Conservation (phyloP, 2,797 vertebrate species). For the Pseudopleuronectes americanus region DNA sequence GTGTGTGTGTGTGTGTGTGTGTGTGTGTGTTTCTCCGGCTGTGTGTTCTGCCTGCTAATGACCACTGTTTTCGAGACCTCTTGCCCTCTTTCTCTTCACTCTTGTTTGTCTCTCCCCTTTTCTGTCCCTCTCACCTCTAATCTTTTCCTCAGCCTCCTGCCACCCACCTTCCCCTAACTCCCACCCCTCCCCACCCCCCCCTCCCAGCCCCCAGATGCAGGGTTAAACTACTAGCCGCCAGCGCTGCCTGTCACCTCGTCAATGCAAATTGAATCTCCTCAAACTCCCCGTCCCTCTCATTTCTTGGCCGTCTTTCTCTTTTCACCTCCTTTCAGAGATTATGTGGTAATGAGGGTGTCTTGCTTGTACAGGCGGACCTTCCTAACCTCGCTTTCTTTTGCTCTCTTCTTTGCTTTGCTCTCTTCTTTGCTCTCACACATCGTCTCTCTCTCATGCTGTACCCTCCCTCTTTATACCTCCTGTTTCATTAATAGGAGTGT, state of each 20-base stretch:
- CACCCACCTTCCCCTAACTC: conserved; percentile 10
- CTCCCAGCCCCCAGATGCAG: conserved; percentile 2
- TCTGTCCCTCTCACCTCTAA: conserved; percentile 46
- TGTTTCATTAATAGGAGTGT: conserved; percentile 56
- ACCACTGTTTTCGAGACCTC: conserved; percentile 67
- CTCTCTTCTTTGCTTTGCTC: conserved; percentile 19
- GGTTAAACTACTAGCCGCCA: conserved; percentile 54
- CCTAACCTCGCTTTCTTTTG: conserved; percentile 49
- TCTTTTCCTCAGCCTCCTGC: conserved; percentile 33
- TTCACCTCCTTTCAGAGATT: conserved; percentile 52
- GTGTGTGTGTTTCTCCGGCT: conserved; percentile 41
- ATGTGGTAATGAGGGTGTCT: conserved; percentile 65
- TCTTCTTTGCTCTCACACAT: conserved; percentile 13
- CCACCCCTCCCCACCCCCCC: not conserved
- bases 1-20: conserved; percentile 31
- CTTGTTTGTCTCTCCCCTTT: conserved; percentile 27
- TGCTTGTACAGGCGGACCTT: conserved; percentile 47
- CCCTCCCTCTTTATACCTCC: conserved; percentile 39
- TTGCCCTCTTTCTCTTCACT: conserved; percentile 59
- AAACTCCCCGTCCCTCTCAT: conserved; percentile 39
- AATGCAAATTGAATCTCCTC: conserved; percentile 60
- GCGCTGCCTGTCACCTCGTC: conserved; percentile 40
- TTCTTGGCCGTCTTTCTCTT: conserved; percentile 34
- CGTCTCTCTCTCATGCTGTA: conserved; percentile 29
- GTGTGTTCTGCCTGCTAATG: conserved; percentile 77